These are phyloP conservation scores for Lycophotia porphyrea DNA, from an alignment of 2,888 invertebrate species.

Conservation along the genomic window DNA sequence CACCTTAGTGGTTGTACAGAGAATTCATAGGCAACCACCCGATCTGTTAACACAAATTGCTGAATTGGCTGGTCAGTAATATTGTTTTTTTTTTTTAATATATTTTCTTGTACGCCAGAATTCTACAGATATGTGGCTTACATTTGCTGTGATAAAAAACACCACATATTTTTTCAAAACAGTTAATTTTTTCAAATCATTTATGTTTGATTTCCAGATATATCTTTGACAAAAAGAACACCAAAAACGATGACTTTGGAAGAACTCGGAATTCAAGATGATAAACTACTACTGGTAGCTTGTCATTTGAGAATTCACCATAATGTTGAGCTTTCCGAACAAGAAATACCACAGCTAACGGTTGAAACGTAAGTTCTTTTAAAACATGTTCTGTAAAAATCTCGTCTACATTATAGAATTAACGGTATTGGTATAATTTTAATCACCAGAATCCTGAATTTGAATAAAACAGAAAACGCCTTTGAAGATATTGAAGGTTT, in stretches of 20 bases:
- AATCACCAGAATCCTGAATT: constrained; percentile 29
- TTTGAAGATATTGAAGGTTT: constrained; percentile 66
- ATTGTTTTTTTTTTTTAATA: not conserved
- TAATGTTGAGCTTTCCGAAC: constrained; percentile 45
- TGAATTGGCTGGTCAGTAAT: constrained; percentile 58
- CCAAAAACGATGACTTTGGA: constrained; percentile 40
- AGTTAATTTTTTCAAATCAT: not conserved
- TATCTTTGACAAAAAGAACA: constrained; percentile 41
- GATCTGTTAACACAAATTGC: constrained; percentile 62
- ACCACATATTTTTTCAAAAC: not conserved
- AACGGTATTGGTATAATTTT: constrained; percentile 2
- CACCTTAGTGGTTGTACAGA: constrained; percentile 42
- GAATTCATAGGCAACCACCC: constrained; percentile 3
- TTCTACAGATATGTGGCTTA: not conserved
- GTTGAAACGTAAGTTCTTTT: constrained; percentile 48
- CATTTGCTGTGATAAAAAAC: not conserved
- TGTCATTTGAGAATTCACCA: constrained; percentile 43
- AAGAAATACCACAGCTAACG: constrained; percentile 28
- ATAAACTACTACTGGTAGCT: constrained; percentile 39
- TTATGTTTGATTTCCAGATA: constrained; percentile 37
- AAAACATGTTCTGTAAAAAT: not conserved
- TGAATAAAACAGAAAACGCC: constrained; percentile 28
- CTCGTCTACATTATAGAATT: not conserved
- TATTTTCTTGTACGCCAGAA: not conserved
- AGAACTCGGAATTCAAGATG: constrained; percentile 55